phyloP scores from a whole-genome alignment of 2,113 vertebrate genomes.

The Holacanthus passer region DNA sequence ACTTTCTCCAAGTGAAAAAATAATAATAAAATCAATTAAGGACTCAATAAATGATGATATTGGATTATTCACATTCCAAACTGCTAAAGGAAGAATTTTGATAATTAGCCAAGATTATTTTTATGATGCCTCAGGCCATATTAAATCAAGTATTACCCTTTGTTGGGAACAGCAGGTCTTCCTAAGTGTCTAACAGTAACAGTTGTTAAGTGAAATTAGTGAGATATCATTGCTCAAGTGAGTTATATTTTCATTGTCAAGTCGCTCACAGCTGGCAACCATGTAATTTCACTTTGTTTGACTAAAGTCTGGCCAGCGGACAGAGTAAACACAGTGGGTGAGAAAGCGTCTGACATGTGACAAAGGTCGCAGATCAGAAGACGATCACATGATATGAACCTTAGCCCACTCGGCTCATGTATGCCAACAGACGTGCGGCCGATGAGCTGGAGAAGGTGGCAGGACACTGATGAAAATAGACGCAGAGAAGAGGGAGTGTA shows the following conservation, averaged over 20 bases:
- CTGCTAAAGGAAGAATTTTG: neutral
- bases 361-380: conserved; percentile 40
- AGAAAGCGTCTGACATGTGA: conserved; percentile 15
- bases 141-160: neutral
- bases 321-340: conserved; percentile 24
- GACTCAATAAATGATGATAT: neutral
- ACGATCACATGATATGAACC: conserved; percentile 43
- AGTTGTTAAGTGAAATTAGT: neutral
- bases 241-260: neutral
- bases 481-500: conserved; percentile 48
- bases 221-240: neutral
- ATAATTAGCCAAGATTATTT: neutral
- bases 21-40: neutral
- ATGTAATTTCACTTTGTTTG: conserved; percentile 6
- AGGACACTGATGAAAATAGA: conserved; percentile 54
- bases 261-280: neutral
- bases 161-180: neutral
- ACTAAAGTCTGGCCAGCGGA: neutral
- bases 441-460: conserved; percentile 36
- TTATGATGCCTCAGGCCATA: neutral
- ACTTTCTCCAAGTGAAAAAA: neutral
- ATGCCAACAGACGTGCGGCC: conserved; percentile 33
- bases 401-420: conserved; percentile 36
- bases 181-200: neutral
- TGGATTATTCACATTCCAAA: conserved; percentile 1